Evolutionary conservation across 1,140 invertebrate species (phyloP), one percentile per base, ranked within the genome.

Genomic region (Nomia melanderi): DNA sequence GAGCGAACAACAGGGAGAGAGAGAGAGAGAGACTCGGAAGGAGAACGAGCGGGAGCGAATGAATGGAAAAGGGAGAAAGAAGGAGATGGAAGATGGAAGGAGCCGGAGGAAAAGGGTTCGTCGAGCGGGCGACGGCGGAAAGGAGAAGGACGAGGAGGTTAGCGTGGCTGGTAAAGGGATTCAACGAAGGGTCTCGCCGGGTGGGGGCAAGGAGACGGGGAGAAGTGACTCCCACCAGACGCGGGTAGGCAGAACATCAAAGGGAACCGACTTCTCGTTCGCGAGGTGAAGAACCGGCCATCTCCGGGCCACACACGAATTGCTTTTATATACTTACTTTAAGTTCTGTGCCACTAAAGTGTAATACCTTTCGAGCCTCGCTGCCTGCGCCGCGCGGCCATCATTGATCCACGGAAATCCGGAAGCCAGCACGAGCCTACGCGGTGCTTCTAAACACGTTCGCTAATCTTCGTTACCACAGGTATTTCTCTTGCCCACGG

Each of bases 251-350:
- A 87, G 84, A 88, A 92, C 87, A 91, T 92, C 91, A 92, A 92
- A 92, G 90, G 86, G 86, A 88, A 89, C 91, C 91, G 91, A 91
- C 91, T 88, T 86, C 90, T 91, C 88, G 90, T 92, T 92, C 91
- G 91, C 90, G 90, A 92, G 91, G 90, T 91, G 91, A 92, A 91
- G 91, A 92, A 92, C 91, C 91, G 88, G 88, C 90, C 90, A 92
- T 92, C 90, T 92, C 90, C 89, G 88, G 91, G 91, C 91, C 91
- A 92, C 91, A 92, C 91, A 92, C 91, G 91, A 91, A 92, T 92
- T 89, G 90, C 90, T 90, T 92, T 92, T 91, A 91, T 92, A 91
- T 88, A 91, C 88, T 86, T 86, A 88, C 86, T 82, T 84, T 84
- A 83, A 86, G 81, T 86, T 85, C 86, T 83, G 78, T 86, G 87